Conservation (phyloP, 2,797 vertebrate species). For the Pseudocheirus occidentalis region DNA sequence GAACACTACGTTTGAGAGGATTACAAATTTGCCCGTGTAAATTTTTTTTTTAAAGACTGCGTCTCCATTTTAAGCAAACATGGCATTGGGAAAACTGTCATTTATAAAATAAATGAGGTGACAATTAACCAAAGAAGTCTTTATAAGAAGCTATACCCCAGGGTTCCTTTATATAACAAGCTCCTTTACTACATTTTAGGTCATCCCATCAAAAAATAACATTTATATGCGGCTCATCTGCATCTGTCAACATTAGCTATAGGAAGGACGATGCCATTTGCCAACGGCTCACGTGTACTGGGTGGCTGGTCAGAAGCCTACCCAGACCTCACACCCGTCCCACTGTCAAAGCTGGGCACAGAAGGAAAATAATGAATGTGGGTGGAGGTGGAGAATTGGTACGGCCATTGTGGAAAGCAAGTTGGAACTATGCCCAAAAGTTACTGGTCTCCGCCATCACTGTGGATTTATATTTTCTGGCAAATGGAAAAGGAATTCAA, state of each 20-base stretch:
- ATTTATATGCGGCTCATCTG: not conserved
- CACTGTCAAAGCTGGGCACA: not conserved
- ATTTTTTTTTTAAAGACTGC: not conserved
- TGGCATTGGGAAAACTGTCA: not conserved
- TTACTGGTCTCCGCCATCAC: not conserved
- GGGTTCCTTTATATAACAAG: not conserved
- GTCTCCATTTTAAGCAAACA: slow-evolving; percentile 28
- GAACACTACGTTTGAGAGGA: not conserved
- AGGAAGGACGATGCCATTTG: not conserved
- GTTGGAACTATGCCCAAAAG: not conserved
- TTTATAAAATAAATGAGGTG: slow-evolving; percentile 45
- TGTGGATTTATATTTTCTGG: not conserved
- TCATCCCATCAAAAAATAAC: not conserved
- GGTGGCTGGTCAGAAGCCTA: not conserved
- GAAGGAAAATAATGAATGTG: not conserved
- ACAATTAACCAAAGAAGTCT: not conserved
- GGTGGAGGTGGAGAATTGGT: not conserved
- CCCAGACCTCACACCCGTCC: not conserved
- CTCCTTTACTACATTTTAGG: not conserved
- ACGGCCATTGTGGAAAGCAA: not conserved
- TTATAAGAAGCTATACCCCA: not conserved
- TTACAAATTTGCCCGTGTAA: not conserved
- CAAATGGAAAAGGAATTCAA: not conserved
- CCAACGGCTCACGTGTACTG: not conserved
- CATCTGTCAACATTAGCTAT: not conserved